Percentiles rank a stretch among this genome's conserved stretches.
Evolutionary conservation across 2,113 vertebrate genomes (phyloP).

Genomic region (Brachypodius melanocephalos): DNA sequence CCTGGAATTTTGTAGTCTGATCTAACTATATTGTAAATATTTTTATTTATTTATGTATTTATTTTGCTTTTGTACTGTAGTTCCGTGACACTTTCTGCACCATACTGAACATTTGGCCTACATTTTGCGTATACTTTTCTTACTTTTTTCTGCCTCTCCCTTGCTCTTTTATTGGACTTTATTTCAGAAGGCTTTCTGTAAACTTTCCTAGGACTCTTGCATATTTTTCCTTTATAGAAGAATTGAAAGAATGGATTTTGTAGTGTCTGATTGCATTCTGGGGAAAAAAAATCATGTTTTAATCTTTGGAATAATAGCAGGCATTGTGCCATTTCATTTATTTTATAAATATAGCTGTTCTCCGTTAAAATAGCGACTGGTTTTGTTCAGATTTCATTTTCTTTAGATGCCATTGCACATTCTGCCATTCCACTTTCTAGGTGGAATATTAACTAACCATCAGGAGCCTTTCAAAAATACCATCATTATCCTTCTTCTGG

Average conservation of each 20-base stretch:
- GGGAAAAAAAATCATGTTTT: rapidly evolving
- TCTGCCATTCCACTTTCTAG: neutral
- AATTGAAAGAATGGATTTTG: neutral
- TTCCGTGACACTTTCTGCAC: neutral
- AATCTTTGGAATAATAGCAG: neutral
- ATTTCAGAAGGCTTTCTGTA: neutral
- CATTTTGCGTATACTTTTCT: neutral
- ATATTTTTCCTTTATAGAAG: neutral
- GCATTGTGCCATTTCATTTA: neutral
- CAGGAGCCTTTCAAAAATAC: neutral
- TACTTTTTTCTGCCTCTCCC: neutral
- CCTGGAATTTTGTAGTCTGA: neutral
- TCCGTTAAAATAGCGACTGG: neutral
- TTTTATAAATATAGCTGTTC: constrained; percentile 13
- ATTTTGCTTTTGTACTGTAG: neutral
- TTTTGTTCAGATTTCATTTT: constrained; percentile 19
- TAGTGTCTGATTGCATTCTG: neutral
- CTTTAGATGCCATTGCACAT: neutral
- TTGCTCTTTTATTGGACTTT: neutral
- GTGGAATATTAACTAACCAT: neutral
- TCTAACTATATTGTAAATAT: neutral
- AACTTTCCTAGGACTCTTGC: neutral
- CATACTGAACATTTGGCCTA: neutral
- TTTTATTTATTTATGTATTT: neutral
- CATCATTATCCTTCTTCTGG: neutral